phyloP scores from a whole-genome alignment of 2,888 invertebrate genomes.

The Caenorhabditis drosophilae region DNA sequence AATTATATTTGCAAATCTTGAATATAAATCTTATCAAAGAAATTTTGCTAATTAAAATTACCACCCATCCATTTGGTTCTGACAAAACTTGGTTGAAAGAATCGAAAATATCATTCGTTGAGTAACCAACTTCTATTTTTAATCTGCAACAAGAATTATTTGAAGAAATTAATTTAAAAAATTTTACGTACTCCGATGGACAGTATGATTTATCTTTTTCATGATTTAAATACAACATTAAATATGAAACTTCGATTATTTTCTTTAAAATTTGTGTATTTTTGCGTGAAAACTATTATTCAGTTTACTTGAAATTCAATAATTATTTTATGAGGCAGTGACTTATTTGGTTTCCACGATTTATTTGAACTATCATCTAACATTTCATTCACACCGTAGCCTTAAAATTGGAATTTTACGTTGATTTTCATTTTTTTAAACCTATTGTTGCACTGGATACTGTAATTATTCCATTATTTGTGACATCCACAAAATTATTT shows the following conservation, averaged over 20 bases:
- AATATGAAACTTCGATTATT: slow-evolving; percentile 4
- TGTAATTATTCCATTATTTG: no score
- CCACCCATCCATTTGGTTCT: slow-evolving; percentile 10
- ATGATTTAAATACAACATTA: slow-evolving; percentile 11
- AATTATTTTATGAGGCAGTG: slow-evolving; percentile 3
- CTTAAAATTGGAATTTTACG: slow-evolving; percentile 1
- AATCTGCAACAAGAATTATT: slow-evolving; percentile 10
- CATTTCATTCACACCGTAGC: slow-evolving; percentile 7
- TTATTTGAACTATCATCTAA: slow-evolving; percentile 9
- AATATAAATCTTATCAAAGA: no score
- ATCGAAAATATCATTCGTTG: slow-evolving; percentile 6
- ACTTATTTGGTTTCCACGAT: slow-evolving; percentile 10
- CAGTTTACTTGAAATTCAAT: slow-evolving; percentile 1
- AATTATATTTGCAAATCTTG: no score
- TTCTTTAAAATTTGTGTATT: no score
- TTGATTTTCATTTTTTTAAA: no score
- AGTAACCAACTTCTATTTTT: slow-evolving; percentile 9
- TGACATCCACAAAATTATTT: no score
- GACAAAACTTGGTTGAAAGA: neutral
- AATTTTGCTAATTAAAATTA: neutral
- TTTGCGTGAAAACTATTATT: no score
- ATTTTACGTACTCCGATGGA: slow-evolving; percentile 6
- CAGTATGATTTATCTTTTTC: slow-evolving; percentile 11
- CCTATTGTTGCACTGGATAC: no score
- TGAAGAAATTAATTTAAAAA: neutral